A percentile compares a stretch with the other conserved stretches of the same genome.
Conservation (phyloP, 92 coral and sea anemone genomes). For the Siderastrea siderea region DNA sequence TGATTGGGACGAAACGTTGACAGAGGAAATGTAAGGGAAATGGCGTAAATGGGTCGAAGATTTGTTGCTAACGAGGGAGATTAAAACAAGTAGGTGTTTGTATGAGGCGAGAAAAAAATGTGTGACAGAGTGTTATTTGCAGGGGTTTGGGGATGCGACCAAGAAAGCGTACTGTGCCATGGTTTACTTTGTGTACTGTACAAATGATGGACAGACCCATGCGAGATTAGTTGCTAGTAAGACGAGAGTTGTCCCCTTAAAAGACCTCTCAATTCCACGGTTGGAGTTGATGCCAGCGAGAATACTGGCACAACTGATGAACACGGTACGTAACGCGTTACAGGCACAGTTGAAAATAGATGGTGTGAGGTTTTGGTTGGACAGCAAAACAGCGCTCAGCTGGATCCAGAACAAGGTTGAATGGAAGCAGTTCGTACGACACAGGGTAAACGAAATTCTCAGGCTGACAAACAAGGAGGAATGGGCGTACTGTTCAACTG, state of each 20-base stretch:
- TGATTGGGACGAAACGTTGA: too few relatives aligned
- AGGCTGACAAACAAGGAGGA: too few relatives aligned
- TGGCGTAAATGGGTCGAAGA: conserved; percentile 50
- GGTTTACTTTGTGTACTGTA: conserved; percentile 1
- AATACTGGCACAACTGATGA: conserved; percentile 41
- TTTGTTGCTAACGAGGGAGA: conserved; percentile 30
- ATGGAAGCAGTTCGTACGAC: not conserved
- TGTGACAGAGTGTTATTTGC: not conserved
- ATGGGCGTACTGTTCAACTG: too few relatives aligned
- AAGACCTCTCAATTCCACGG: conserved; percentile 39
- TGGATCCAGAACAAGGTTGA: not conserved
- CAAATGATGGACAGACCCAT: conserved; percentile 7
- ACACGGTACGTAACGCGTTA: conserved; percentile 26
- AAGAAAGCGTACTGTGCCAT: not conserved
- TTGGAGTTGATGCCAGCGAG: not conserved
- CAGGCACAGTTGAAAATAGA: conserved; percentile 27
- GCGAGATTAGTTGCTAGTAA: conserved; percentile 38
- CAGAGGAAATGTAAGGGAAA: not conserved
- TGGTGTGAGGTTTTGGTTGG: conserved; percentile 43
- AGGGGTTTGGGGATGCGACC: conserved; percentile 58
- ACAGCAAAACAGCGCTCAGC: not conserved
- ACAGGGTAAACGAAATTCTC: too few relatives aligned
- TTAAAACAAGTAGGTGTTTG: conserved; percentile 36
- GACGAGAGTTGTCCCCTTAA: conserved; percentile 36
- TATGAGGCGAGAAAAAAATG: conserved; percentile 14